These are phyloP conservation scores for Muscidifurax raptorellus DNA, from an alignment of 1,140 invertebrate genomes.

Conservation along the genomic window DNA sequence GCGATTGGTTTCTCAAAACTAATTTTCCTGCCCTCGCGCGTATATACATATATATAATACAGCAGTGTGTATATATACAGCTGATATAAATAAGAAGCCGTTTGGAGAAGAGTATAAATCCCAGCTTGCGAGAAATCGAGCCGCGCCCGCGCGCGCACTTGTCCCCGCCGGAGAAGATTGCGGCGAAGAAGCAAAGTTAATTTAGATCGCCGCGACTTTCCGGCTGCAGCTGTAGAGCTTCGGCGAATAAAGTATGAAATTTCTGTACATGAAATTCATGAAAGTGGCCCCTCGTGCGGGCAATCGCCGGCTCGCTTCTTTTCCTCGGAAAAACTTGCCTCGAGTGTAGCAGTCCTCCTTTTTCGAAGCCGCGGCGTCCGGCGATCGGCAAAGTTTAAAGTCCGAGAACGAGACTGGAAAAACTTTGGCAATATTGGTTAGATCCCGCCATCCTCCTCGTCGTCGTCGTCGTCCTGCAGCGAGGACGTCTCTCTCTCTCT, in stretches of 20 bases:
- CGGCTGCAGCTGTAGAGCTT: neutral
- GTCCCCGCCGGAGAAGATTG: neutral
- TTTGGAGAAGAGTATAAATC: slow-evolving; percentile 13
- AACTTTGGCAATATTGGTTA: slow-evolving; percentile 64
- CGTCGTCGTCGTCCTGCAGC: neutral
- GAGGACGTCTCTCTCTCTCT: neutral
- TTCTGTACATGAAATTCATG: slow-evolving; percentile 50
- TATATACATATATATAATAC: no score
- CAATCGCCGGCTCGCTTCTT: slow-evolving; percentile 35
- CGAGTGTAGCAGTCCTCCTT: slow-evolving; percentile 29
- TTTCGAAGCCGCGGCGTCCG: neutral
- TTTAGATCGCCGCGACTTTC: slow-evolving; percentile 23
- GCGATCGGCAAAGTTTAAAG: slow-evolving; percentile 56
- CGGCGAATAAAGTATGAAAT: slow-evolving; percentile 30
- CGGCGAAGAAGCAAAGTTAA: slow-evolving; percentile 32
- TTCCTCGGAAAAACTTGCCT: neutral
- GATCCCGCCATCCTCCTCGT: neutral
- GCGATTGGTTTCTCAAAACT: neutral
- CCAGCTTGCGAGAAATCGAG: neutral
- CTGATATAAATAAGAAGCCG: neutral
- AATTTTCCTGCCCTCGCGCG: neutral
- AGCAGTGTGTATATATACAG: no score
- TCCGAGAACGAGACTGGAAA: slow-evolving; percentile 52
- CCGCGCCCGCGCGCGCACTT: no score
- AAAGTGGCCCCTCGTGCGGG: slow-evolving; percentile 17